Percentiles rank a stretch among this genome's conserved stretches.
Evolutionary conservation across 2,113 vertebrate species (phyloP).

Genomic region (Apteryx owenii): DNA sequence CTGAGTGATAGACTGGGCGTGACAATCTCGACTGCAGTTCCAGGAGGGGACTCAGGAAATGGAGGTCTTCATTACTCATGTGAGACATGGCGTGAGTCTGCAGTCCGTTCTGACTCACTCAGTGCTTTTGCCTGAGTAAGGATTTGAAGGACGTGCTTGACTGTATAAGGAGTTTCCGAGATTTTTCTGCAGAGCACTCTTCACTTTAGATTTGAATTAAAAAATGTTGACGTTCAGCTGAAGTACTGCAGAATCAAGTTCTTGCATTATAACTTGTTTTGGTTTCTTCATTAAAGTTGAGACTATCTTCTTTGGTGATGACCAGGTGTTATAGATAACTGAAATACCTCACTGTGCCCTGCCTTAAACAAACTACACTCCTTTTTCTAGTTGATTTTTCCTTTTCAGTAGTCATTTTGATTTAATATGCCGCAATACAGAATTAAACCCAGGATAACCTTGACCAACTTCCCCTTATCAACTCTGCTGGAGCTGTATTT

Average conservation of each 20-base stretch:
- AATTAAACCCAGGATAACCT: not conserved
- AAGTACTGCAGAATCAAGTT: not conserved
- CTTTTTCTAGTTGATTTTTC: not conserved
- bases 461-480: not conserved
- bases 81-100: not conserved
- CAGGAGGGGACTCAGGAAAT: not conserved
- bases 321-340: not conserved
- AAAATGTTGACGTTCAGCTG: not conserved
- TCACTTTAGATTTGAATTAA: not conserved
- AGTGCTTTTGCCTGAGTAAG: not conserved
- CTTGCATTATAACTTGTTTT: not conserved
- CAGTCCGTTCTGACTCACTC: not conserved
- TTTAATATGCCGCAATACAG: not conserved
- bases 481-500: not conserved
- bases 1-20: not conserved
- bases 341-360: not conserved
- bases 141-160: not conserved
- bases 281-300: not conserved
- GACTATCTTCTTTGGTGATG: not conserved
- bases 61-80: not conserved
- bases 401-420: not conserved
- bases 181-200: not conserved
- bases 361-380: not conserved
- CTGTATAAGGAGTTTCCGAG: not conserved
- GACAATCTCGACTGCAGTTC: not conserved